A percentile compares a stretch with the other conserved stretches of the same genome.
Conservation (phyloP, 2,888 invertebrate species). For the Pristionchus maxplancki region DNA sequence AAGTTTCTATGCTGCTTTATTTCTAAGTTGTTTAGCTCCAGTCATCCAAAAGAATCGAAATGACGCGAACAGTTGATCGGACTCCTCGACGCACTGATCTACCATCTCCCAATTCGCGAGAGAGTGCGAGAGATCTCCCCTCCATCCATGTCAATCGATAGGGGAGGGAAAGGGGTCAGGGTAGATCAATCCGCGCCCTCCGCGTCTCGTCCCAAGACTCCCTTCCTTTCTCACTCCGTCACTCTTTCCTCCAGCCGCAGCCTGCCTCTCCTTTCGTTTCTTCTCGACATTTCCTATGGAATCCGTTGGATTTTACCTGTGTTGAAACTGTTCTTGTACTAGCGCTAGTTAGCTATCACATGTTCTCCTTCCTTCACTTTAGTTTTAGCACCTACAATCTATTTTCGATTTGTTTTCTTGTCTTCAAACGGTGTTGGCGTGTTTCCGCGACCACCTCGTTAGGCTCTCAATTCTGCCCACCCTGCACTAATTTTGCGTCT, state of each 20-base stretch:
- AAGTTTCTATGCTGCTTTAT: no score
- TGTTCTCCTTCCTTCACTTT: not conserved
- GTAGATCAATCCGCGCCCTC: conserved; percentile 15
- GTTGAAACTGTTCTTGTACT: not conserved
- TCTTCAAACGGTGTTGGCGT: no score
- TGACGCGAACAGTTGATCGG: not conserved
- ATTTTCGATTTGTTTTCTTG: not conserved
- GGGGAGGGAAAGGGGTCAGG: not conserved
- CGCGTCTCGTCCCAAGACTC: not conserved
- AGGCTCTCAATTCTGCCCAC: no score
- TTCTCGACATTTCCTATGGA: not conserved
- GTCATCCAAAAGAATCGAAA: not conserved
- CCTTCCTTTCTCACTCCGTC: conserved; percentile 4
- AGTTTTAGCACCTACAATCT: not conserved
- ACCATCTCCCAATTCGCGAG: not conserved
- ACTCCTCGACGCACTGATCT: not conserved
- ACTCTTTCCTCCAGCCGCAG: not conserved
- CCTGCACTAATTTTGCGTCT: no score
- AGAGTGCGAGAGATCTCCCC: not conserved
- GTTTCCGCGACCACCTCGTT: no score
- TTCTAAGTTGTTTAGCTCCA: no score
- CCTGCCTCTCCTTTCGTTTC: not conserved
- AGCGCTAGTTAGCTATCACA: not conserved
- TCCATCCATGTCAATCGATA: not conserved
- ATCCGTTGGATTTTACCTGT: not conserved